These are phyloP conservation scores for Unio pictorum DNA, from an alignment of 2,888 invertebrate species.

Conservation along the genomic window DNA sequence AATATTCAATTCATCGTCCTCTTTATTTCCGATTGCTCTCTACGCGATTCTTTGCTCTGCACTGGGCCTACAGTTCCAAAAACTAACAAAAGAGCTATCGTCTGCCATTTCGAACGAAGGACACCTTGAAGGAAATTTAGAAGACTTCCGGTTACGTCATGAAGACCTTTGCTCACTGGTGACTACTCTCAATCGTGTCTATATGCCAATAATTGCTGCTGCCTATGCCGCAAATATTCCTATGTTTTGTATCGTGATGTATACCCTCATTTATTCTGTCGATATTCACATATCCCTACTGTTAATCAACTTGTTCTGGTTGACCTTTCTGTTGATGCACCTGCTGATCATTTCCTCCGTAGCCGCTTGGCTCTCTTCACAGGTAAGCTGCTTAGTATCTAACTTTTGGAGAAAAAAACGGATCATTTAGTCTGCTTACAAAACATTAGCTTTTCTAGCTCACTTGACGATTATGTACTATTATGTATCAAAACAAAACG, in stretches of 20 bases:
- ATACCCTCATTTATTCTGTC: conserved; percentile 35
- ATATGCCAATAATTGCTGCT: conserved; percentile 35
- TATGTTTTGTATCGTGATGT: conserved; percentile 40
- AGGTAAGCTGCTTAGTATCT: conserved; percentile 26
- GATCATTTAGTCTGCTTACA: too few relatives aligned
- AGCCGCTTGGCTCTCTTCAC: conserved; percentile 37
- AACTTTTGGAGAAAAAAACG: neutral
- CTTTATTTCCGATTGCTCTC: conserved; percentile 36
- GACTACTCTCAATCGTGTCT: conserved; percentile 31
- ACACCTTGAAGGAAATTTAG: conserved; percentile 30
- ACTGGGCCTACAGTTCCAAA: conserved; percentile 22
- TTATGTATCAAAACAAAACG: too few relatives aligned
- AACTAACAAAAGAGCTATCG: conserved; percentile 22
- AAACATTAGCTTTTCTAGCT: too few relatives aligned
- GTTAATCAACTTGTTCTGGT: conserved; percentile 42
- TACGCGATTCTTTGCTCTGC: conserved; percentile 31
- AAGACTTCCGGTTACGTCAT: conserved; percentile 51
- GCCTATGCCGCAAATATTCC: conserved; percentile 36
- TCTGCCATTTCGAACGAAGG: conserved; percentile 11
- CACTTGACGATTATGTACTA: too few relatives aligned
- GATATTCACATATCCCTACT: conserved; percentile 30
- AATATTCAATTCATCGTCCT: conserved; percentile 26
- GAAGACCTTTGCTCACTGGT: conserved; percentile 39
- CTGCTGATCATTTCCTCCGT: conserved; percentile 35
- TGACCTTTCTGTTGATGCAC: conserved; percentile 36